Evolutionary conservation across 2,888 invertebrate species (phyloP).

Genomic region (Malachius bipustulatus): DNA sequence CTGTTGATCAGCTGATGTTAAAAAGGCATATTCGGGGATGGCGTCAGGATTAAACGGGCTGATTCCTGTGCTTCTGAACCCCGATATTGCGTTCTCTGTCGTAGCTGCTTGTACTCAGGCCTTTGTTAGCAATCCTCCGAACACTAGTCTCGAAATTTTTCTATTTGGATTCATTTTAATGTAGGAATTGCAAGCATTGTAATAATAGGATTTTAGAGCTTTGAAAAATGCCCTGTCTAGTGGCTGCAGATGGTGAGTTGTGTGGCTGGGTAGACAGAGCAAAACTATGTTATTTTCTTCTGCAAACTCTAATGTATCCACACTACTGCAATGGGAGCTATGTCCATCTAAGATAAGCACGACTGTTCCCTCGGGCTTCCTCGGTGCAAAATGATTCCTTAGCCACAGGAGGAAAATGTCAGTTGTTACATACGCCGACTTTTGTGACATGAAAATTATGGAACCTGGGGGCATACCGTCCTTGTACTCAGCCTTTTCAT

Average conservation of each 20-base stretch:
- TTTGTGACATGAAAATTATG: no score
- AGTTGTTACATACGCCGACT: no score
- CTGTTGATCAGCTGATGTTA: no score
- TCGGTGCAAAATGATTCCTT: slow-evolving; percentile 21
- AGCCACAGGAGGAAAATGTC: no score
- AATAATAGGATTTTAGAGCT: slow-evolving; percentile 20
- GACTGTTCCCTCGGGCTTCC: slow-evolving; percentile 22
- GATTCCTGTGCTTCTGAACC: slow-evolving; percentile 11
- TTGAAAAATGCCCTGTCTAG: slow-evolving; percentile 22
- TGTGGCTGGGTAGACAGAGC: slow-evolving; percentile 24
- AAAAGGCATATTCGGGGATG: slow-evolving; percentile 20
- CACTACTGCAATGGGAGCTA: slow-evolving; percentile 19
- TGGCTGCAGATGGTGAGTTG: slow-evolving; percentile 23
- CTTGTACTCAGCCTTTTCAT: no score
- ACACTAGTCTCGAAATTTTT: slow-evolving; percentile 15
- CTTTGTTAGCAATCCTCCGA: slow-evolving; percentile 15
- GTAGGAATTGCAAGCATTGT: slow-evolving; percentile 14
- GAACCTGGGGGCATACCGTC: no score
- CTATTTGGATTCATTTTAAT: slow-evolving; percentile 15
- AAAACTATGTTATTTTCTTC: slow-evolving; percentile 22
- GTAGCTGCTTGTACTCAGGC: slow-evolving; percentile 12
- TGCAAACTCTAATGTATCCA: slow-evolving; percentile 18
- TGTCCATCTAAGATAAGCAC: slow-evolving; percentile 25
- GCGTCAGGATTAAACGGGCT: slow-evolving; percentile 12
- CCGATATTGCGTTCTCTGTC: slow-evolving; percentile 12